Evolutionary conservation across 1,140 invertebrate species (phyloP).

Genomic region (honey bee (Apis mellifera)): Amel_HAv3.1 CM009937.2:14108001-14108500

Average conservation of each 20-base stretch:
- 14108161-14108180: too few relatives aligned
- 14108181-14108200: constrained; percentile 46
- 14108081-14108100: constrained; percentile 74
- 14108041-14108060: constrained; percentile 45
- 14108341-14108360: constrained; percentile 6
- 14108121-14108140: constrained; percentile 33
- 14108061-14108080: constrained; percentile 32
- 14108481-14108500: constrained; percentile 25
- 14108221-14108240: not conserved
- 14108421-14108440: constrained; percentile 15
- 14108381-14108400: constrained; percentile 60
- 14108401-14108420: constrained; percentile 63
- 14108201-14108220: constrained; percentile 54
- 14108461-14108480: constrained; percentile 33
- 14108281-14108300: constrained; percentile 53
- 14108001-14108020: too few relatives aligned
- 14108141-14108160: too few relatives aligned
- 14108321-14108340: constrained; percentile 63
- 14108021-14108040: constrained; percentile 46
- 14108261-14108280: constrained; percentile 40
- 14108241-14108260: constrained; percentile 42
- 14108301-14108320: constrained; percentile 61
- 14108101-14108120: constrained; percentile 63
- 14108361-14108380: constrained; percentile 57
- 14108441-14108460: constrained; percentile 58